A percentile compares a stretch with the other conserved stretches of the same genome.
These are phyloP conservation scores for Atrichornis clamosus DNA, from an alignment of 2,113 vertebrate genomes.

Conservation along the genomic window DNA sequence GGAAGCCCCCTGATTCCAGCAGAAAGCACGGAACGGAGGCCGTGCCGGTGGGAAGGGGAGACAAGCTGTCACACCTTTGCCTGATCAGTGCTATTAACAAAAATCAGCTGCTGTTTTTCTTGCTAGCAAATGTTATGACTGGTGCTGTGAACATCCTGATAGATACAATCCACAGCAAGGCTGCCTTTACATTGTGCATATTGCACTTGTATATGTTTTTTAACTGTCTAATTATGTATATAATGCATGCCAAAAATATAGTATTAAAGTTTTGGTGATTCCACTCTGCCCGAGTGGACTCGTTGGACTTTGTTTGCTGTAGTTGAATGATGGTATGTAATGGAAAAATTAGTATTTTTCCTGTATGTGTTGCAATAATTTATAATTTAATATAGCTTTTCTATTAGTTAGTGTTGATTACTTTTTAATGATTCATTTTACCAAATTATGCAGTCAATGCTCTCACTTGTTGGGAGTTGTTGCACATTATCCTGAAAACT, in stretches of 20 bases:
- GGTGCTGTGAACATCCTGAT: constrained; percentile 84
- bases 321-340: neutral
- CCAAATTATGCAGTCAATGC: neutral
- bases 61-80: constrained; percentile 61
- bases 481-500: neutral
- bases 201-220: constrained; percentile 87
- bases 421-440: neutral
- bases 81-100: constrained; percentile 87
- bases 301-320: neutral
- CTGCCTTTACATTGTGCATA: constrained; percentile 71
- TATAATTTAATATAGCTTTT: neutral
- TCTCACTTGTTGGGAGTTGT: neutral
- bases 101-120: constrained; percentile 90
- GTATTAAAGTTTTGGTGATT: constrained; percentile 88
- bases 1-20: neutral
- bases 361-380: neutral
- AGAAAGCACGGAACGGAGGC: neutral
- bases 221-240: constrained; percentile 79
- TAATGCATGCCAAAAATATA: constrained; percentile 80
- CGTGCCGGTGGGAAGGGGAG: neutral
- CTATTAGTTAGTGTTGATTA: neutral
- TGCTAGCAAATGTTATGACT: constrained; percentile 89
- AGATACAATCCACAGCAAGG: constrained; percentile 81
- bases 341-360: neutral
- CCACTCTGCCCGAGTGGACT: neutral